Percentiles rank a stretch among this genome's conserved stretches.
Conservation (phyloP, 2,113 vertebrate species). For the Mustela nigripes region DNA sequence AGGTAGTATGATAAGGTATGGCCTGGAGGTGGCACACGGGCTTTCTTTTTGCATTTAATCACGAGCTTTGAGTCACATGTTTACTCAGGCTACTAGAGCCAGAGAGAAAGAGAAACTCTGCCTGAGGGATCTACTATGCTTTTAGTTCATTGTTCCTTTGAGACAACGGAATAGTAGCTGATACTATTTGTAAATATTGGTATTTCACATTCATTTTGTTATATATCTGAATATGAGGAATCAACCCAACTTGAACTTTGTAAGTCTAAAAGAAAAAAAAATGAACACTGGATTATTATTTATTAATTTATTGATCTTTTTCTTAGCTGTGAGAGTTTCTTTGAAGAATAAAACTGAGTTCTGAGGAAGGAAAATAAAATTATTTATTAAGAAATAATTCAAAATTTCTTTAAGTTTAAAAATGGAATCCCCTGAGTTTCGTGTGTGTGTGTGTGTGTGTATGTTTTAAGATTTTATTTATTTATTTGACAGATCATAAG, state of each 20-base stretch:
- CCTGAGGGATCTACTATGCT: background rate
- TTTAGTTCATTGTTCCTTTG: background rate
- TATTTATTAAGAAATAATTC: background rate
- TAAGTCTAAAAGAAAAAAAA: background rate
- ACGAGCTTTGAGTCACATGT: fast-evolving
- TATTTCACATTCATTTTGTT: background rate
- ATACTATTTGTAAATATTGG: background rate
- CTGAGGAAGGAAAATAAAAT: background rate
- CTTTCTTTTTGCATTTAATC: background rate
- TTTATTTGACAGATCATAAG: too few species aligned
- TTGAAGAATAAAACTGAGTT: background rate
- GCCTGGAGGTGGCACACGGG: background rate
- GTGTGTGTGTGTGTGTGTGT: too few species aligned
- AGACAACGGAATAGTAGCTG: background rate
- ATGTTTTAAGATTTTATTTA: too few species aligned
- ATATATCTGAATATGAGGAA: background rate
- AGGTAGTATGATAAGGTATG: too few species aligned
- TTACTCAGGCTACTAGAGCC: background rate
- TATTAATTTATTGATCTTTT: background rate
- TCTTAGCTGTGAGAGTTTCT: background rate
- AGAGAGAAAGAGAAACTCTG: background rate
- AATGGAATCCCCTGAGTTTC: background rate
- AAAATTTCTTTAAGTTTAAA: background rate
- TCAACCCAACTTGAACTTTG: background rate
- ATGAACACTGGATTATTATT: background rate